These are phyloP conservation scores for Zingel zingel DNA, from an alignment of 2,113 vertebrate genomes.

Conservation along the genomic window DNA sequence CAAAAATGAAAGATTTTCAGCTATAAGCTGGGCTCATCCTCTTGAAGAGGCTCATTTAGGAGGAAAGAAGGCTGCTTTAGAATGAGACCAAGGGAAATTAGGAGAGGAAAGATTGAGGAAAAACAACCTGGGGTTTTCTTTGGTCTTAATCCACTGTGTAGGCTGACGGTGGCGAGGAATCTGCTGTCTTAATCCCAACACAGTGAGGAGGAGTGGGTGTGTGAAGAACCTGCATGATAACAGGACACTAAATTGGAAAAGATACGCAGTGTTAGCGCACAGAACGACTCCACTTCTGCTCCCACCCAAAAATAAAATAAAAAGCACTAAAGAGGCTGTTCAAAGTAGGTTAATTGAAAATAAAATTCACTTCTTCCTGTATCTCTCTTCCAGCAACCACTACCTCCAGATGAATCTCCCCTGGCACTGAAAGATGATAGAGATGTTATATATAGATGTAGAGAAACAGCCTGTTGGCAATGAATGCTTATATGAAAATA, in stretches of 20 bases:
- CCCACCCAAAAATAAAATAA: conserved; percentile 29
- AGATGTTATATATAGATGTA: conserved; percentile 70
- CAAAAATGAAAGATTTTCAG: conserved; percentile 38
- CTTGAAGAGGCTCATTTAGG: conserved; percentile 55
- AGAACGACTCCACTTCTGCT: conserved; percentile 33
- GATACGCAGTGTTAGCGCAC: conserved; percentile 45
- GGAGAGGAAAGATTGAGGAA: conserved; percentile 36
- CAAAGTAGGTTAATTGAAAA: conserved; percentile 79
- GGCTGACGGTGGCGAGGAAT: conserved; percentile 42
- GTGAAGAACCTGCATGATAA: conserved; percentile 65
- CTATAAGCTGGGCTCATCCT: conserved; percentile 42
- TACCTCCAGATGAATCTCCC: conserved; percentile 58
- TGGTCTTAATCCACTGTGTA: conserved; percentile 61
- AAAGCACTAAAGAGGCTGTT: conserved; percentile 50
- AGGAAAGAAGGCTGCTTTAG: conserved; percentile 24
- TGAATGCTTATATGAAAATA: conserved; percentile 39
- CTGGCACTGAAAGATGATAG: conserved; percentile 46
- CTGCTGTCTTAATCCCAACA: conserved; percentile 55
- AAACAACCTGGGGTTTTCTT: conserved; percentile 45
- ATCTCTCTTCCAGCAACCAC: conserved; percentile 7
- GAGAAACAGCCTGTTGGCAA: conserved; percentile 64
- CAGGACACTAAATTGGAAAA: conserved; percentile 50
- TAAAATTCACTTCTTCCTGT: conserved; percentile 33
- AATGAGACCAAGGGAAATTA: conserved; percentile 33
- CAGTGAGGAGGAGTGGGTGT: conserved; percentile 55